Evolutionary conservation across 2,888 invertebrate species (phyloP), one percentile per base, ranked within the genome.

Genomic region (Autographa gamma): DNA sequence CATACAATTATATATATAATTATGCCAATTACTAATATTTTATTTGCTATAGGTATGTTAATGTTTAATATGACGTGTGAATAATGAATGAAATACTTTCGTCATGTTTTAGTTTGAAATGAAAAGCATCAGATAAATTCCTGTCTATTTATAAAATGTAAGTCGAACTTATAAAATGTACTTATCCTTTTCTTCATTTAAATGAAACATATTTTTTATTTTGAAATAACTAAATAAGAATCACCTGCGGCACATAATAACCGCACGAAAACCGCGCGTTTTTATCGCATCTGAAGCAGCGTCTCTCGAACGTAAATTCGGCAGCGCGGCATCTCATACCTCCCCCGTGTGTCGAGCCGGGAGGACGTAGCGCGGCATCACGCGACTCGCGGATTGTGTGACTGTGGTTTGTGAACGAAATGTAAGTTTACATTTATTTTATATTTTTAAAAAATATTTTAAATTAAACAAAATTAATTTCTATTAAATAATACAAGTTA

Each of bases 311-410:
- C 64, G 61, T 69, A 77, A 77, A 78, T 77, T 77, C 75, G 79
- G 77, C 54, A 61, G 77, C 56, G 60, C 69, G 60, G 64, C 79
- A 63, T 80, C 60, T 79, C 82, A 86, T 81, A 85, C 83, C 88
- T 85, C 85, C 81, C 81, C 84, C 77, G 89, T 85, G 84, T 74
- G 79, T 76, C 79, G 82, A 73, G 78, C 69, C 75, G 85, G 82
- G 80, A 80, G 86, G 83, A 82, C 87, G 88, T 82, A 41, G 66
- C 73, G 73, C 48, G 38, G 58, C 67, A 52, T 56, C 43, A 38
- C 62, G 61, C 73, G 77, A 70, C 72, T 60, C 62, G 76, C 71
- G 66, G 56, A 65, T 63, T 67, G 66, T 73, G 83, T 72, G 62
- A 74, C 74, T 74, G 81, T 82, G 76, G 76, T 72, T 79, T 73